These are phyloP conservation scores for Steatocranus sp. DNA, from an alignment of 2,797 vertebrate species.

Conservation along the genomic window DNA sequence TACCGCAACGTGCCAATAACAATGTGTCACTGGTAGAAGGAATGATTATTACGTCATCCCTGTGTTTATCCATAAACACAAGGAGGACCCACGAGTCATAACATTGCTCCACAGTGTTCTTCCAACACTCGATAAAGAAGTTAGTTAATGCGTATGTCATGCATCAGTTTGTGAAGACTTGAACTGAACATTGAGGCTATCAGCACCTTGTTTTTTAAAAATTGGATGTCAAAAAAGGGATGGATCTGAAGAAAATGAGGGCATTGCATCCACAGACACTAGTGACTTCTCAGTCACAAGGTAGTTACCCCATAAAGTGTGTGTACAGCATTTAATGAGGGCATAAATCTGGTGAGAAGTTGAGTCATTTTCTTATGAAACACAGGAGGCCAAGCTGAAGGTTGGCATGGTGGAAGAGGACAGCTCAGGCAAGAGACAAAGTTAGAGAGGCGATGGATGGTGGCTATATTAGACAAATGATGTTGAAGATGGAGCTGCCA, in stretches of 20 bases:
- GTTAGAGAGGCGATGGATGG: not conserved
- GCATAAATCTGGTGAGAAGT: not conserved
- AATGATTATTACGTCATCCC: not conserved
- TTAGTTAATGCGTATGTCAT: fast-evolving
- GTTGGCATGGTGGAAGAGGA: not conserved
- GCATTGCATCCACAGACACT: fast-evolving
- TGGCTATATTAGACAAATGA: not conserved
- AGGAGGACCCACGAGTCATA: not conserved
- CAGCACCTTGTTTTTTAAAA: fast-evolving
- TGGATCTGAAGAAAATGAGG: not conserved
- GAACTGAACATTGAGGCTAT: not conserved
- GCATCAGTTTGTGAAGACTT: not conserved
- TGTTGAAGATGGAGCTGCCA: not conserved
- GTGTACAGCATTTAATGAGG: not conserved
- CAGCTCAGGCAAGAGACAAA: not conserved
- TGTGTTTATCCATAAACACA: not conserved
- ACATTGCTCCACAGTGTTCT: not conserved
- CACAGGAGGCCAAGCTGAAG: not conserved
- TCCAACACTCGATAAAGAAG: not conserved
- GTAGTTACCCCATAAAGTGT: not conserved
- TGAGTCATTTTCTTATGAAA: not conserved
- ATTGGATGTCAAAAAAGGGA: not conserved
- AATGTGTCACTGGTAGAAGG: too few species aligned
- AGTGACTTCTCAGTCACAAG: not conserved
- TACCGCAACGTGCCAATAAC: not conserved